Evolutionary conservation across 1,140 invertebrate species (phyloP), one percentile per base, ranked within the genome.

Genomic region (Sycobia sp.): DNA sequence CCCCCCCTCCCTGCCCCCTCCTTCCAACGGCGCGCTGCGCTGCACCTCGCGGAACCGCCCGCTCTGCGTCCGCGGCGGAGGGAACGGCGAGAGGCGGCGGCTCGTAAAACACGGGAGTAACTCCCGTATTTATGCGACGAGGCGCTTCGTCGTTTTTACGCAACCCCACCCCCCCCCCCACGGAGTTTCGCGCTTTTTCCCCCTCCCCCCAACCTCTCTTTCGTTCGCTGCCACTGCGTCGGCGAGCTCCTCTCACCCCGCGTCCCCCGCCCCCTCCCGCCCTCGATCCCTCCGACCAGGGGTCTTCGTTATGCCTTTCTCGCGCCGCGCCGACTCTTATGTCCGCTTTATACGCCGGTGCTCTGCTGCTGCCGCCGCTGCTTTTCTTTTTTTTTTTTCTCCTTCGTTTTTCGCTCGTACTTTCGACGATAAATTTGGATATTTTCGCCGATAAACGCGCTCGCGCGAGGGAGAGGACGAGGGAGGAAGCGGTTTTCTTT

Each of bases 71-170:
- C n/a, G n/a, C n/a, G n/a, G n/a, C n/a, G n/a, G n/a, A n/a, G n/a
- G n/a, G n/a, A n/a, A 16, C 43, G 25, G 5, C 4, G 29, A 51
- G 29, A 18, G 13, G 13, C n/a, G n/a, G 9, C 10, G 27, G 43
- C 20, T 22, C 59, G 39, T 80, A 81, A 80, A 81, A 81, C 76
- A 79, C 71, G 25, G 75, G 76, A n/a, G 76, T 80, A 80, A 81
- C 74, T 71, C 78, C 78, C 69, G 73, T 80, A 81, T 81, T 81
- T 80, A 80, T 80, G 75, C 18, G 49, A 39, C 36, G 25, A 18
- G 27, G 23, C 3, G 23, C 9, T 67, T 69, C 69, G 69, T 68
- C 67, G 66, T 73, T 73, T 72, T 71, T 69, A 72, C 65, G 62
- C 65, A 32, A 32, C 29, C 46, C 32, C 32, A 59, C 23, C 14